These are phyloP conservation scores for Meandrusa payeni DNA, from an alignment of 2,888 invertebrate species.

Conservation along the genomic window DNA sequence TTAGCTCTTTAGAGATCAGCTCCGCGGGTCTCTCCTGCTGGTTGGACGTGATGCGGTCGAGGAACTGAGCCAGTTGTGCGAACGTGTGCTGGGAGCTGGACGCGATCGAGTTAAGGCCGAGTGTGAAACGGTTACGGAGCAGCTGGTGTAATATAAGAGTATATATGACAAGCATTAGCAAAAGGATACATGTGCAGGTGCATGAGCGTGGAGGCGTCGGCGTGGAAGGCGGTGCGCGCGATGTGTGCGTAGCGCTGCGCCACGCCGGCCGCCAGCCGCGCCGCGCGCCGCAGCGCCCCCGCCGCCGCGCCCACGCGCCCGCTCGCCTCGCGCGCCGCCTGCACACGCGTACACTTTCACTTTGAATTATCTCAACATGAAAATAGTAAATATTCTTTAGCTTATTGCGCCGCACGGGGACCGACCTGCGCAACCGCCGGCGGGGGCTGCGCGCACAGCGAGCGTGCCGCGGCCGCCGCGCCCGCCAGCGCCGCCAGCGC, in stretches of 20 bases:
- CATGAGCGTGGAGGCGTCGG: constrained; percentile 57
- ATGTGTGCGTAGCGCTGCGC: constrained; percentile 50
- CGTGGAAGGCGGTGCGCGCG: constrained; percentile 66
- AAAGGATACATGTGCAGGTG: constrained; percentile 74
- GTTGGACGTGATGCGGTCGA: constrained; percentile 85
- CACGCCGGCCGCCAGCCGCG: constrained; percentile 42
- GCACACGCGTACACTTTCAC: constrained; percentile 76
- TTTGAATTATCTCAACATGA: neutral
- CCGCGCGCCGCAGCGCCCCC: constrained; percentile 49
- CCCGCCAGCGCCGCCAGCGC: constrained; percentile 41
- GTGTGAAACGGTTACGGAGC: too few species aligned
- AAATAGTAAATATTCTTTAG: too few species aligned
- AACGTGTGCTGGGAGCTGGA: constrained; percentile 89
- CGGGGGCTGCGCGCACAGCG: constrained; percentile 93
- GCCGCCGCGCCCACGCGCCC: constrained; percentile 59
- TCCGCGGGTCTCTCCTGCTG: constrained; percentile 55
- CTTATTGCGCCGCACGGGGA: too few species aligned
- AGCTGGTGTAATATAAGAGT: too few species aligned
- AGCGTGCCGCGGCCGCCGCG: constrained; percentile 82
- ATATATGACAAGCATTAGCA: too few species aligned
- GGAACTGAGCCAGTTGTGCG: constrained; percentile 86
- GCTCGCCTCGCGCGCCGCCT: constrained; percentile 59
- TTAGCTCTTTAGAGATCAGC: constrained; percentile 47
- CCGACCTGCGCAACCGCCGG: constrained; percentile 86
- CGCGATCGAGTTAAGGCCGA: too few species aligned